Conservation (phyloP, 2,797 vertebrate species). For the Cyclura pinguis region DNA sequence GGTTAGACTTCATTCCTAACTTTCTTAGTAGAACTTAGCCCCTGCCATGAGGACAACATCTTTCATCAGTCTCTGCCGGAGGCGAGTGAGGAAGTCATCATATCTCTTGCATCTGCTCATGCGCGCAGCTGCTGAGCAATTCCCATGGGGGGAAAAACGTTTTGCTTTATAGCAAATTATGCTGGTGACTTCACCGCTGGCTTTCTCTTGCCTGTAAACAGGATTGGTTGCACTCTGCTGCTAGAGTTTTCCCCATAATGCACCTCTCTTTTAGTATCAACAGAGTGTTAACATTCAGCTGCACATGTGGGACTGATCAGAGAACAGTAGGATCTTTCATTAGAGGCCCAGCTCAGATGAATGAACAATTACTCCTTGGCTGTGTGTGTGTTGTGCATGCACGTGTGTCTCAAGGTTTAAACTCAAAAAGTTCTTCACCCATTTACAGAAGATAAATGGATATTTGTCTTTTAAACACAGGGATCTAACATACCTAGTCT, state of each 20-base stretch:
- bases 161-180: fast-evolving
- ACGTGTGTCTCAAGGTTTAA: too few relatives aligned
- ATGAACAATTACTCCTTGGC: background rate
- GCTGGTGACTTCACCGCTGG: background rate
- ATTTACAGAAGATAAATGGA: background rate
- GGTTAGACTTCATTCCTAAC: background rate
- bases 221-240: background rate
- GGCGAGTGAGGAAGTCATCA: background rate
- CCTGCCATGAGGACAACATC: fast-evolving
- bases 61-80: conserved; percentile 12
- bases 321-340: conserved; percentile 13
- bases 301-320: fast-evolving
- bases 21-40: background rate
- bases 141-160: background rate
- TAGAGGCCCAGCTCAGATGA: background rate
- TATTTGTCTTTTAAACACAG: background rate
- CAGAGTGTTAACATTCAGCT: background rate
- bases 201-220: background rate
- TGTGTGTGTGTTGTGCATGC: background rate
- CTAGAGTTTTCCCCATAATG: background rate
- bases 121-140: background rate
- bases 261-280: background rate
- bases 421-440: background rate
- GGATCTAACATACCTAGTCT: background rate
- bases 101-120: conserved; percentile 23